phyloP scores from a whole-genome alignment of 2,113 vertebrate species.

The Atlantisia rogersi region DNA sequence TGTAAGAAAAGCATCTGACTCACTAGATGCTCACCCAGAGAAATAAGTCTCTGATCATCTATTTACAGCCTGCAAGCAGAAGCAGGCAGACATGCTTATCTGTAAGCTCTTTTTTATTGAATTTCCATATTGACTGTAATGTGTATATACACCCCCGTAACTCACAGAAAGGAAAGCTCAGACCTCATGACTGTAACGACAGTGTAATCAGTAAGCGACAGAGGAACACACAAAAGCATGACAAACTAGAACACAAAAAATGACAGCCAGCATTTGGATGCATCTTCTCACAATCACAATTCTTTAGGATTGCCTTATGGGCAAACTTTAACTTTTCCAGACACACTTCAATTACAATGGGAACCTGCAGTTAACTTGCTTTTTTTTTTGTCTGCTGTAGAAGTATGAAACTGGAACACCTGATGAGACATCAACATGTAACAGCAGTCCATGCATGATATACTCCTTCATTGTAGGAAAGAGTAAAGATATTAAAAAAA shows the following conservation, averaged over 20 bases:
- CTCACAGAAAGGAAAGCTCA: not conserved
- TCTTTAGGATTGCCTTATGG: not conserved
- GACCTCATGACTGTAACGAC: not conserved
- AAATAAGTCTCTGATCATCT: not conserved
- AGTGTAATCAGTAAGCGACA: not conserved
- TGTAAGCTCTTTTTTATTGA: not conserved
- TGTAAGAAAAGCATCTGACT: not conserved
- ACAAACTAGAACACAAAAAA: not conserved
- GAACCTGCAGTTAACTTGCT: not conserved
- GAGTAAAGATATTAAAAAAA: not conserved
- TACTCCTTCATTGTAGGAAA: not conserved
- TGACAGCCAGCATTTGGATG: not conserved
- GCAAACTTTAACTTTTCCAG: not conserved
- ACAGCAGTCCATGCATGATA: not conserved
- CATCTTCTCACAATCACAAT: not conserved
- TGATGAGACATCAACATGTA: not conserved
- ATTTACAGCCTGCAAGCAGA: not conserved
- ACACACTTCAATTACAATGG: not conserved
- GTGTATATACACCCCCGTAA: not conserved
- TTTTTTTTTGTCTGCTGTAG: not conserved
- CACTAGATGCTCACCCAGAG: not conserved
- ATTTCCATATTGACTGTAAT: slow-evolving; percentile 11
- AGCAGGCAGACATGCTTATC: not conserved
- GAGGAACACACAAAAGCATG: not conserved
- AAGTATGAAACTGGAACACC: not conserved